Conservation (phyloP, 2,113 vertebrate genomes). For the Serinus canaria region DNA sequence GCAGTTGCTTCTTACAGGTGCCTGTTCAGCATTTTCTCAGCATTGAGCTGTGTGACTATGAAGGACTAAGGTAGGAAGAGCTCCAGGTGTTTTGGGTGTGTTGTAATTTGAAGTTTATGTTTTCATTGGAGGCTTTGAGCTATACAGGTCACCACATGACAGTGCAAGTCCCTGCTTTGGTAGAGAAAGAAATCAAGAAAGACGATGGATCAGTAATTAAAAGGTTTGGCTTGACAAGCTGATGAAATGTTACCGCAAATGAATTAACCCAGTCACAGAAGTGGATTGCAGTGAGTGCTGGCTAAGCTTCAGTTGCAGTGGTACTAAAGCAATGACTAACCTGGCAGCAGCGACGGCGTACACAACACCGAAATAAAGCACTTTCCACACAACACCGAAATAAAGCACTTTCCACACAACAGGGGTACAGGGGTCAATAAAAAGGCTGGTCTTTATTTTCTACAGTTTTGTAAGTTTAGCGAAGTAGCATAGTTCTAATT, state of each 20-base stretch:
- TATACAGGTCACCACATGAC: slow-evolving; percentile 84
- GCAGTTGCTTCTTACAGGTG: not conserved
- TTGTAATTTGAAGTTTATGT: slow-evolving; percentile 71
- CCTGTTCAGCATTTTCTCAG: not conserved
- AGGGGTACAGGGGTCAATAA: accelerated
- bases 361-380: not conserved
- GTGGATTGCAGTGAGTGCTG: not conserved
- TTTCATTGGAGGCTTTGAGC: slow-evolving; percentile 83
- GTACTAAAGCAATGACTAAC: not conserved
- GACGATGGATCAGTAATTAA: slow-evolving; percentile 91
- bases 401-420: too few species aligned
- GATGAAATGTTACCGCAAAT: not conserved
- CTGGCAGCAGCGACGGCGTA: accelerated
- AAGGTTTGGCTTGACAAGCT: slow-evolving; percentile 86
- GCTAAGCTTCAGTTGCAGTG: not conserved
- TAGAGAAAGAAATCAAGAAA: slow-evolving; percentile 84
- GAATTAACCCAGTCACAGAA: not conserved
- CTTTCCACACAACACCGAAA: accelerated
- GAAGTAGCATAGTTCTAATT: too few species aligned
- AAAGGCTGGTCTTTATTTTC: not conserved
- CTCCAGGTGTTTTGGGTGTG: not conserved
- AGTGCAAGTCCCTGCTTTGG: slow-evolving; percentile 82
- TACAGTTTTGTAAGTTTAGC: not conserved
- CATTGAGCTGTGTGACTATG: not conserved
- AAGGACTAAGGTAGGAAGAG: not conserved